Evolutionary conservation across 2,113 vertebrate species (phyloP).

Genomic region (Sturnus vulgaris): DNA sequence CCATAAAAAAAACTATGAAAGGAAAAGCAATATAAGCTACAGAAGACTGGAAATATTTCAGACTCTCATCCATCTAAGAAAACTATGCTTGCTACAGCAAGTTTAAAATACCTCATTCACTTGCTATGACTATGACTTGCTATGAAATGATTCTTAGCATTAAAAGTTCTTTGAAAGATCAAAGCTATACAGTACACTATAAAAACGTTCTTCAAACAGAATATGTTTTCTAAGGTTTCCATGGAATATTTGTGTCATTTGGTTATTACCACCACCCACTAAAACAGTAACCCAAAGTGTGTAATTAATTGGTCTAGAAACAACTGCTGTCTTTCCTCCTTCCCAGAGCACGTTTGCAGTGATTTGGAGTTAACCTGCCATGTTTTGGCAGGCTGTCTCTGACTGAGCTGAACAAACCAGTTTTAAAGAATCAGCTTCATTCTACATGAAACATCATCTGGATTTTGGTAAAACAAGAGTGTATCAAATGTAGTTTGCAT

Average conservation of each 20-base stretch:
- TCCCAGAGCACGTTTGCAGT: not conserved
- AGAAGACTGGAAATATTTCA: not conserved
- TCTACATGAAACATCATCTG: not conserved
- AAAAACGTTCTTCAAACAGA: not conserved
- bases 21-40: not conserved
- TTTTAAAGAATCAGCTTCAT: not conserved
- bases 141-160: not conserved
- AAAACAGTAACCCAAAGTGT: not conserved
- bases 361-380: not conserved
- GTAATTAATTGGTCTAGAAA: not conserved
- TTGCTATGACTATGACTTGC: not conserved
- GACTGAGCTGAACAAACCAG: not conserved
- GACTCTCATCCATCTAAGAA: not conserved
- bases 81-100: not conserved
- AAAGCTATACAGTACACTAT: not conserved
- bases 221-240: not conserved
- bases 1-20: not conserved
- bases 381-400: not conserved
- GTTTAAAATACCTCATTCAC: not conserved
- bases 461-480: not conserved
- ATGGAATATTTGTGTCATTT: not conserved
- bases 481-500: not conserved
- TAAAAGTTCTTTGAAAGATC: not conserved
- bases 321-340: not conserved
- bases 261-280: not conserved